A percentile compares a stretch with the other conserved stretches of the same genome.
Conservation (phyloP, 2,797 vertebrate species). For the Arremon brunneinucha region DNA sequence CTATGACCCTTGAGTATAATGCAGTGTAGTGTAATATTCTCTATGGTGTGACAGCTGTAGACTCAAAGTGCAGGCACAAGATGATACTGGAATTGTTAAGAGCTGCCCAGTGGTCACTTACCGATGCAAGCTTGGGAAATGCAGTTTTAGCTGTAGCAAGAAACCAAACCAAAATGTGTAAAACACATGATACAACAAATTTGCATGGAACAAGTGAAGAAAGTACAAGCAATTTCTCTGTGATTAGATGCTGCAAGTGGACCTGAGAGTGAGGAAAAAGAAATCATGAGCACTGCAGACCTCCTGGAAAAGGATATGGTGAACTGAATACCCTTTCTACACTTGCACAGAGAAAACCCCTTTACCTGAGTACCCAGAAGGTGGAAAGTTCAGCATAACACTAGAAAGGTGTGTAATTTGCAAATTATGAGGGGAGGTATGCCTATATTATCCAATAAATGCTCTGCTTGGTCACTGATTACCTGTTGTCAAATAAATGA, state of each 20-base stretch:
- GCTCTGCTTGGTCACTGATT: background rate
- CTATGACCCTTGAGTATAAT: background rate
- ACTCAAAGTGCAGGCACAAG: background rate
- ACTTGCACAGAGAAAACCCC: background rate
- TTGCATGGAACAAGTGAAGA: background rate
- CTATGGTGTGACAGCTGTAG: background rate
- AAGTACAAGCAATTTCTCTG: background rate
- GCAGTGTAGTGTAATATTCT: background rate
- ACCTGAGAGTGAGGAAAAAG: background rate
- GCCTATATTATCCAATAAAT: background rate
- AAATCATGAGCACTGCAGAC: background rate
- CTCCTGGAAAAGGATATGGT: background rate
- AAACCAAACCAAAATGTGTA: background rate
- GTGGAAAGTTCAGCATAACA: background rate
- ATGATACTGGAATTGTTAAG: background rate
- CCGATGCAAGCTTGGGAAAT: background rate
- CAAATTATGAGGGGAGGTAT: background rate
- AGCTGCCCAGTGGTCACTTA: background rate
- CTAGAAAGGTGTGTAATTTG: rapidly evolving
- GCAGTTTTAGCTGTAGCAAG: background rate
- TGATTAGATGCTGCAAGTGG: background rate
- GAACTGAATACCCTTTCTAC: background rate
- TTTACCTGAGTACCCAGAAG: background rate
- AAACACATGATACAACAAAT: background rate
- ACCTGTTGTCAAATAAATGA: background rate